Evolutionary conservation across 2,113 vertebrate species (phyloP), one percentile per base, ranked within the genome.

Genomic region (Bubo blakistoni): DNA sequence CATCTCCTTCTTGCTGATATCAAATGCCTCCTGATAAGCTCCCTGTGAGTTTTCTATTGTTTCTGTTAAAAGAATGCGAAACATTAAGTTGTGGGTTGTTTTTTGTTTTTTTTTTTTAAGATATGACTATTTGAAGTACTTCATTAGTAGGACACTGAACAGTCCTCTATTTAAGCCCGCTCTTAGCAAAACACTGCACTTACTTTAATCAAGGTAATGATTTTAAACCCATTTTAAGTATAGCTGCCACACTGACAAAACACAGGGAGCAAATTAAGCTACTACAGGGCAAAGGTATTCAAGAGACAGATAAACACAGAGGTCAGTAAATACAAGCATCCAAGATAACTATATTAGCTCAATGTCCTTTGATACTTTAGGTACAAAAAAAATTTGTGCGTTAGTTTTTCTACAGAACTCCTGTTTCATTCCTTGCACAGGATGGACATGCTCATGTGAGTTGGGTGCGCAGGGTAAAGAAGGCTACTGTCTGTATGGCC

Each of bases 1-100:
- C 99, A 99, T 99, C 89, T 99, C 98, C 63, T 98, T 97, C 97
- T 98, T 98, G 98, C 99, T 99, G 98, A 99, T 99, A 51, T 99
- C 97, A 90, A 99, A 99, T 9, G 99, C 99, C 51, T 98, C 97
- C 95, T 99, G 98, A 97, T 99, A 99, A 78, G 99, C 99, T 73
- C 97, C 83, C 98, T 99, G 98, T 95, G 99, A 99, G 96, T 98
- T 98, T 55, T 98, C 98, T 98, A 99, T 99, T 96, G 99, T 99
- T 96, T 98, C 98, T 99, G 98, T 91, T 46, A 90, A 86, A 67
- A 67, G 40, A 59, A 78, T 29, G 32, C 92, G 16, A 72, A 74
- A 86, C 22, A 38, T 84, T 32, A 83, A 51, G 11, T 5, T n/a
- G 26, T 15, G 14, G 14, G 42, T 72, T 25, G 3, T 16, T 36